Conservation (phyloP, 2,797 vertebrate genomes). For the Alfaro cultratus region DNA sequence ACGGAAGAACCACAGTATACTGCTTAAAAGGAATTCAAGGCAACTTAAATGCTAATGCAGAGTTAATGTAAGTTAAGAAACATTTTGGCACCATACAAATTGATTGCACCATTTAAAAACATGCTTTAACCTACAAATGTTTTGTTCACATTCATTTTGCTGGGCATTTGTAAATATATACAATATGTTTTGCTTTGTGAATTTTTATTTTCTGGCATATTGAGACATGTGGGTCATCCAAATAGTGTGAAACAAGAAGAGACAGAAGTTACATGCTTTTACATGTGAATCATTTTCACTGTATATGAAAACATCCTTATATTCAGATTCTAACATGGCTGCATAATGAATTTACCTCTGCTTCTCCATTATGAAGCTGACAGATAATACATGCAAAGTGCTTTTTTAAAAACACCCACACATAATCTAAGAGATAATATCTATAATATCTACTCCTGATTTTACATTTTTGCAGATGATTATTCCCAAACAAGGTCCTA, state of each 20-base stretch:
- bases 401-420: not conserved
- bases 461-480: not conserved
- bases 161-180: not conserved
- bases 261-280: not conserved
- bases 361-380: not conserved
- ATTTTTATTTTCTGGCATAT: not conserved
- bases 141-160: not conserved
- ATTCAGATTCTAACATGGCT: not conserved
- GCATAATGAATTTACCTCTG: not conserved
- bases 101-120: not conserved
- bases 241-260: not conserved
- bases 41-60: not conserved
- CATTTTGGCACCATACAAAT: not conserved
- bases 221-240: not conserved
- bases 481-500: not conserved
- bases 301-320: not conserved
- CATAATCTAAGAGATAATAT: not conserved
- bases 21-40: not conserved
- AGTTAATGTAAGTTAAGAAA: not conserved
- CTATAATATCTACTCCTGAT: not conserved
- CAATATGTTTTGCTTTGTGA: not conserved
- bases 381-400: not conserved
- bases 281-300: not conserved
- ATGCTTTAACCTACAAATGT: not conserved
- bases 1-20: not conserved